Base-by-base conservation (phyloP, 1,140 invertebrate species). In the Aphelinus atriplicis region DNA sequence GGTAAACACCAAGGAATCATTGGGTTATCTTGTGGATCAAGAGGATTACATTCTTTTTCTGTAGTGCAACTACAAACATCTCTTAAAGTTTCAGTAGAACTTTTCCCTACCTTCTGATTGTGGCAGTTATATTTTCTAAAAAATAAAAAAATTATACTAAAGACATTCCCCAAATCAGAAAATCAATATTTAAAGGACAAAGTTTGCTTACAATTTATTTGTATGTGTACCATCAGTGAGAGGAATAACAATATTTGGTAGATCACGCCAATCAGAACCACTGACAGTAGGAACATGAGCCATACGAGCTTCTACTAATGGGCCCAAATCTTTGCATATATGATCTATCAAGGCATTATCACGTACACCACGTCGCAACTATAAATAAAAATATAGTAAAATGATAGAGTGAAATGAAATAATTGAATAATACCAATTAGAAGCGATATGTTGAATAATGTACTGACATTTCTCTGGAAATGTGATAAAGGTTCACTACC, bases 1-100 rank as follows among this genome's bases (percentile, higher is more conserved):
- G 95, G 95, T 71, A 97, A 88, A 84, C 95, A 96, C 96, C 96
- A 97, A 1, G 96, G 95, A 68, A 97, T 94, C 53, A 97, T 84
- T 1, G 96, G 96, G 84, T 95, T 94, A 81, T 92, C 93, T 88
- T 97, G 96, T 66, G 91, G 91, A 85, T 95, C 94, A 77, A 88
- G 84, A 1, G 93, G 89, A 82, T 94, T 91, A 86, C 95, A 96
- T 0, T 89, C 10, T 76, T 88, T 88, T 4, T 90, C 91, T 10
- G 80, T 86, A 2, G 92, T 92, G 88, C 96, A 97, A 7, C 89
- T 87, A 84, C 96, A 97, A 53, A 97, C 95, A 45, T 95, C 95
- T 75, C 94, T 89, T 73, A 92, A 85, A 5, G 87, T 88, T 9
- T 93, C 93, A 7, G 80, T 88, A 0, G 83, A 82, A 73, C 89